Evolutionary conservation across 2,888 invertebrate species (phyloP), one percentile per base, ranked within the genome.

Genomic region (Drosophila paramelanica): DNA sequence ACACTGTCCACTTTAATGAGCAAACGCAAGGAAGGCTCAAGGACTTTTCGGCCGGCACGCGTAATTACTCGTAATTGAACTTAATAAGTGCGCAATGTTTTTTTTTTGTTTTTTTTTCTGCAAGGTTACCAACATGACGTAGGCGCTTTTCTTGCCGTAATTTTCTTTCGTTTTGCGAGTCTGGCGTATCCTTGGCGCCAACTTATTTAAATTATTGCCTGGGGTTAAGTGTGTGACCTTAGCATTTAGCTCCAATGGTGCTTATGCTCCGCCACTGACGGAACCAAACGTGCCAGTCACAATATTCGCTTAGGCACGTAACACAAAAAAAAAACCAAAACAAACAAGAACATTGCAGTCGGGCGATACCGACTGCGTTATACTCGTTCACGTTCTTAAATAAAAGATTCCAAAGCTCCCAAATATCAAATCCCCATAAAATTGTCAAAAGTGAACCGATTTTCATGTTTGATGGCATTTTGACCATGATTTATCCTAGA

Each of bases 201-300:
- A 71, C 47, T 62, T 73, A 61, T 65, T 69, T 73, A 77, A 84
- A 73, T 81, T 73, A 69, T 81, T 73, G 79, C 67, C 74, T 33
- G 46, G 65, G 71, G 70, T 57, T 57, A 50, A 64, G 60, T 52
- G 59, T 60, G 58, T 69, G 81, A 84, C 81, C 73, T 67, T 60
- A 45, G 66, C 61, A 67, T 72, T 73, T 70, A 65, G 60, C 61
- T 74, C 65, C 64, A 68, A 74, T 73, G 73, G 61, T 79, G 67
- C 51, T 61, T 38, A 49, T 33, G 58, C 47, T 45, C 13, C 8
- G 20, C 8, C 39, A 14, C 42, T 53, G 42, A 55, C 43, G 47
- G 17, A 50, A 39, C 56, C 13, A 47, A 56, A 57, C 42, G 38
- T 36, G 57, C 47, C 27, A 33, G 17, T 52, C 61, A 62, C 38